Evolutionary conservation across 2,888 invertebrate genomes (phyloP), one percentile per base, ranked within the genome.

Genomic region (Campoletis raptor): DNA sequence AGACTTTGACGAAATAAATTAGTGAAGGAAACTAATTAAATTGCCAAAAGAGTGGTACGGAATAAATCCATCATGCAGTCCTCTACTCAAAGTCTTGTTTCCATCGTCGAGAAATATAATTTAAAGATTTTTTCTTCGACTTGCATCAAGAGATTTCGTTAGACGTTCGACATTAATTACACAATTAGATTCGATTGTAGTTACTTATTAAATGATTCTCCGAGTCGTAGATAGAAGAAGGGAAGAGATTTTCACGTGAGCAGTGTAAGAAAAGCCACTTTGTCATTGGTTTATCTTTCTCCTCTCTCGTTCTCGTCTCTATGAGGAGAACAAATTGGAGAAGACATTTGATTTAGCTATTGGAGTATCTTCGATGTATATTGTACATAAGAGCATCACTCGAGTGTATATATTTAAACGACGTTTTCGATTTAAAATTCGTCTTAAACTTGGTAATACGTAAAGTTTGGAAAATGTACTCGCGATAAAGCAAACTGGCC

Each of bases 401-500:
- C 9, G 48, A 24, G 64, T 77, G 42, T 74, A 40, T 45, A n/a
- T 37, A 37, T 52, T 9, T 2, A 21, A 83, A 83, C 54, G 73
- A 73, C 42, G 66, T 67, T 54, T 66, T 52, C 24, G 42, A 42
- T 54, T 21, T 37, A n/a, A 40, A 67, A 37, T 67, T 40, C 42
- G 42, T 21, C 15, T 21, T 42, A 69, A 42, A 42, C 24, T 21
- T 12, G 9, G 66, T 66, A 12, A 12, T 40, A n/a, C 37, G 79
- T 61, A 61, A 61, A 61, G 61, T 30, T 81, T 81, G 61, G 79
- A 85, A 85, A 85, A 85, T 83, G 73, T 57, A 64, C 81, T 73
- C 40, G 61, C 24, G 77, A 54, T 42, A 24, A 24, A 30, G 54
- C 30, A 30, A 21, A 67, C 52, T 69, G 24, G 76, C 12, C 40